Conservation (phyloP, 2,113 vertebrate species). For the Promerops cafer region DNA sequence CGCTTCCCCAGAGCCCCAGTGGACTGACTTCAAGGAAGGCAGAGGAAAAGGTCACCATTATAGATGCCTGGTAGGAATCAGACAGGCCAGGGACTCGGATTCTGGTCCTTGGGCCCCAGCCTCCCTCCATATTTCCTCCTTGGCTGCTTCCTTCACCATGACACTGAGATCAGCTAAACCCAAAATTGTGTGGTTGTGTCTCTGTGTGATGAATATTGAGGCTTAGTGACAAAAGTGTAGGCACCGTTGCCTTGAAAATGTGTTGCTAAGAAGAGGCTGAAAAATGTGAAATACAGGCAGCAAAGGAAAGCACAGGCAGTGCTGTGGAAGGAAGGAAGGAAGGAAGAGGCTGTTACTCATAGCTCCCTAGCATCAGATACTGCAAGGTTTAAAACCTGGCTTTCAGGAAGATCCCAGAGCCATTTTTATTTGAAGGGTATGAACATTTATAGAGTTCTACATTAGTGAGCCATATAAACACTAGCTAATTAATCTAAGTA, state of each 20-base stretch:
- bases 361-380: background rate
- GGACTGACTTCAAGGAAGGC: background rate
- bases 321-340: background rate
- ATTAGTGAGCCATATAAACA: background rate
- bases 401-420: background rate
- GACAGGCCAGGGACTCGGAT: background rate
- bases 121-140: background rate
- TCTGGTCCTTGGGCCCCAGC: background rate
- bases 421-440: background rate
- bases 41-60: background rate
- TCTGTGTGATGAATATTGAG: background rate
- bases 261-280: conserved; percentile 12
- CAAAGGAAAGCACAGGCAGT: background rate
- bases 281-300: background rate
- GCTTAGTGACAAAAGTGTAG: background rate
- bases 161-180: background rate
- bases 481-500: background rate
- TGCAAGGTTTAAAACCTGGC: background rate
- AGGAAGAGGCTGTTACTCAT: background rate
- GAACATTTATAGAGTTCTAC: background rate
- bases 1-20: background rate
- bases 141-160: background rate
- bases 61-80: background rate
- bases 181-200: background rate
- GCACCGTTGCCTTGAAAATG: background rate